phyloP scores from a whole-genome alignment of 2,888 invertebrate genomes.

The Dinocampus coccinellae region DNA sequence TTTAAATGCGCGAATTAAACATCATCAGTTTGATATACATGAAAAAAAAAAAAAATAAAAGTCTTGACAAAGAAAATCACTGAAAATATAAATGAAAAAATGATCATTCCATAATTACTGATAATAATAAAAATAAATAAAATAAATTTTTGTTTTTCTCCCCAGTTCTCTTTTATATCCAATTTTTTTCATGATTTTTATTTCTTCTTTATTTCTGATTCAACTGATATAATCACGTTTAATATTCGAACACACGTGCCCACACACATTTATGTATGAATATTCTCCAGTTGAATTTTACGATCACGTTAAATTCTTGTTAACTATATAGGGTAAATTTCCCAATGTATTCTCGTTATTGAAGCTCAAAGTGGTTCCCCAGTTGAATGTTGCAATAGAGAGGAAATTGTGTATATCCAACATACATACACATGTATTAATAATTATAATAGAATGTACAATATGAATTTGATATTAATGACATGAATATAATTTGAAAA shows the following conservation, averaged over 20 bases:
- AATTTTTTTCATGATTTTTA: too few species aligned
- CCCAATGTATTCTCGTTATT: conserved; percentile 9
- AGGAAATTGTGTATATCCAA: neutral
- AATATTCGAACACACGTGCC: neutral
- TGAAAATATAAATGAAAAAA: neutral
- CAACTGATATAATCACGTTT: neutral
- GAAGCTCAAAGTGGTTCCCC: neutral
- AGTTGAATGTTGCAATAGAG: neutral
- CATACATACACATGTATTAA: neutral
- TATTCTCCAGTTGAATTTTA: neutral
- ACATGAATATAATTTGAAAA: neutral
- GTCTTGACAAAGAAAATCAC: too few species aligned
- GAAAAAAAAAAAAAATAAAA: too few species aligned
- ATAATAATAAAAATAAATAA: neutral
- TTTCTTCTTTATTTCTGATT: too few species aligned
- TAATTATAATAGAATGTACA: too few species aligned
- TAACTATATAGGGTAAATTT: neutral
- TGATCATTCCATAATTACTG: neutral
- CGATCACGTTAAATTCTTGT: conserved; percentile 14
- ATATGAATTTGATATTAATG: neutral
- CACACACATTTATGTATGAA: neutral
- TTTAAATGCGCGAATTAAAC: too few species aligned
- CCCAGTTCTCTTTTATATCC: neutral
- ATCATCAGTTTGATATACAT: too few species aligned
- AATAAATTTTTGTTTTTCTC: neutral